These are phyloP conservation scores for Pseudorectes ferrugineus DNA, from an alignment of 2,113 vertebrate genomes.

Conservation along the genomic window DNA sequence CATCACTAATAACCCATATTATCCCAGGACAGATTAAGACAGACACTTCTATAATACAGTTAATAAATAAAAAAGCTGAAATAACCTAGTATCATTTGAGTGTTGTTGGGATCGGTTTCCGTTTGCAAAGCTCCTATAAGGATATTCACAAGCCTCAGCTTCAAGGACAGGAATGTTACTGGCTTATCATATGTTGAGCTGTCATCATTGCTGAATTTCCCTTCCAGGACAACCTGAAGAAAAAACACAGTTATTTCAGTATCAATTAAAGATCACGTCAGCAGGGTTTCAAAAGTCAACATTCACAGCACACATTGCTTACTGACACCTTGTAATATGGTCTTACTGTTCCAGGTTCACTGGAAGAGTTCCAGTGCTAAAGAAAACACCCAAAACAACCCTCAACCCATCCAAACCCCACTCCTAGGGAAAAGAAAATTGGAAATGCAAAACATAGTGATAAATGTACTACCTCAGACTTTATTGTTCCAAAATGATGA, in stretches of 20 bases:
- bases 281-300: neutral
- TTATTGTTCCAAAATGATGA: conserved; percentile 95
- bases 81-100: conserved; percentile 93
- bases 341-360: neutral
- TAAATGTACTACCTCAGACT: conserved; percentile 83
- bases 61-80: conserved; percentile 3
- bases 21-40: neutral
- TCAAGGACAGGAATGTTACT: conserved; percentile 91
- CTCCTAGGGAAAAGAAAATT: neutral
- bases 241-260: conserved; percentile 26
- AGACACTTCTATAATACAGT: neutral
- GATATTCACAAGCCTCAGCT: conserved; percentile 92
- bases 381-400: neutral
- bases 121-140: conserved; percentile 95
- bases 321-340: neutral
- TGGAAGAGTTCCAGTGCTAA: neutral
- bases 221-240: conserved; percentile 89
- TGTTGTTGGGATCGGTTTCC: conserved; percentile 93
- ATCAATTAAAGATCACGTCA: neutral
- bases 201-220: conserved; percentile 94
- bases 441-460: neutral
- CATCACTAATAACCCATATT: neutral
- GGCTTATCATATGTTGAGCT: conserved; percentile 87
- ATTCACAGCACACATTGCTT: neutral
- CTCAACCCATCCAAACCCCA: neutral